Conservation (phyloP, 2,797 vertebrate species). For the Danio kyathit region DNA sequence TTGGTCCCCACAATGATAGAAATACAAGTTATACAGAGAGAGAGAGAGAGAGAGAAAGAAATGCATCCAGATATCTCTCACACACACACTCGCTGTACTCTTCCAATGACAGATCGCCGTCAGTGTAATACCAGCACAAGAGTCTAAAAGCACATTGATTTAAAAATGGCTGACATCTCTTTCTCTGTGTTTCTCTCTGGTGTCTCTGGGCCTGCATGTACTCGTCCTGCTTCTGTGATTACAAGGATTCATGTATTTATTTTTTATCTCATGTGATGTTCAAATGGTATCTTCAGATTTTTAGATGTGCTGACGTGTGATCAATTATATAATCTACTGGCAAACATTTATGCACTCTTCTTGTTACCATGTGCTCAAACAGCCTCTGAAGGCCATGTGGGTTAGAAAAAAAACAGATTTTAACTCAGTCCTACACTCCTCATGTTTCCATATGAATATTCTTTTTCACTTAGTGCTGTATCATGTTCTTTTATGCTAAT, state of each 20-base stretch:
- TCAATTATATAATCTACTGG: neutral
- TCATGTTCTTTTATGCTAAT: neutral
- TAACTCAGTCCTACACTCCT: neutral
- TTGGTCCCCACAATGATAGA: too few species aligned
- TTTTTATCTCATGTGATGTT: neutral
- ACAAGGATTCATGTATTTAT: neutral
- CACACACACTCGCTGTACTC: conserved; percentile 18
- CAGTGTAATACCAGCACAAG: conserved; percentile 1
- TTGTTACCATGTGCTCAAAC: conserved; percentile 2
- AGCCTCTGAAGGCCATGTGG: neutral
- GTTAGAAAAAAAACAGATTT: neutral
- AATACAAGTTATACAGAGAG: too few species aligned
- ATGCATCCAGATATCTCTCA: conserved; percentile 6
- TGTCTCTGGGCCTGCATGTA: conserved; percentile 3
- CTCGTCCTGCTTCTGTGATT: neutral
- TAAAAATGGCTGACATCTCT: conserved; percentile 42
- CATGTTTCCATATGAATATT: neutral
- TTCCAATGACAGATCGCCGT: conserved; percentile 27
- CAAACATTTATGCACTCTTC: neutral
- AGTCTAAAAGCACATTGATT: conserved; percentile 39
- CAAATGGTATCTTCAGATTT: neutral
- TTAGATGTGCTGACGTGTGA: neutral
- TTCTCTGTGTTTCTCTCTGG: neutral
- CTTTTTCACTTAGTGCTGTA: neutral
- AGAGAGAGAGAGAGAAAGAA: neutral